phyloP scores from a whole-genome alignment of 2,888 invertebrate genomes.

The Phasia obesa region DNA sequence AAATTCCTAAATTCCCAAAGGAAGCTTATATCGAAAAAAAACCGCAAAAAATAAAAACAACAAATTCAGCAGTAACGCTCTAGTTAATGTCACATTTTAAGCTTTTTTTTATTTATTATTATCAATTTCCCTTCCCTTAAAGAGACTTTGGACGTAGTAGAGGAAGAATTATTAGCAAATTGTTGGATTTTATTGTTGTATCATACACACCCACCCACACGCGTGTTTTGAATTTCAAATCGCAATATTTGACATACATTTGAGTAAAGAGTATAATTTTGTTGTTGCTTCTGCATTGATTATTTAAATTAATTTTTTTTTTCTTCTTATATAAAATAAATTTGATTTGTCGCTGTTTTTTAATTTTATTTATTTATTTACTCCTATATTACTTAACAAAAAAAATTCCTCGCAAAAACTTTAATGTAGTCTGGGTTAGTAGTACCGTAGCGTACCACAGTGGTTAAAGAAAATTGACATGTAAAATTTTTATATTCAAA shows the following conservation, averaged over 20 bases:
- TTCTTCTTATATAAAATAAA: slow-evolving; percentile 39
- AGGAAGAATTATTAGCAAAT: slow-evolving; percentile 21
- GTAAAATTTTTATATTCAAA: too few species aligned
- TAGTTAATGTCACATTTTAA: slow-evolving; percentile 52
- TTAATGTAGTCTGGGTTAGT: slow-evolving; percentile 10
- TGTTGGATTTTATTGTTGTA: slow-evolving; percentile 6
- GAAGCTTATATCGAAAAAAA: slow-evolving; percentile 10
- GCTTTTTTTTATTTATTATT: slow-evolving; percentile 49
- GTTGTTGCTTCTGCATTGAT: slow-evolving; percentile 31
- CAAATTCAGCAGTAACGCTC: slow-evolving; percentile 55
- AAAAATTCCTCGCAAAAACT: slow-evolving; percentile 25
- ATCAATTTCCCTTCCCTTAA: slow-evolving; percentile 69
- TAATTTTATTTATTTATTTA: slow-evolving; percentile 41
- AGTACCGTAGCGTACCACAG: neutral
- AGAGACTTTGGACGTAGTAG: slow-evolving; percentile 13
- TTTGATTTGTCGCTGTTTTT: slow-evolving; percentile 37
- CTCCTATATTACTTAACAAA: slow-evolving; percentile 53
- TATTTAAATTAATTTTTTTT: slow-evolving; percentile 47
- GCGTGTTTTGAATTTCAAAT: slow-evolving; percentile 66
- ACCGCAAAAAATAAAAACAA: slow-evolving; percentile 33
- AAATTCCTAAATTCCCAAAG: neutral
- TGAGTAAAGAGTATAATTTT: slow-evolving; percentile 11
- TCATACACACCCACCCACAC: slow-evolving; percentile 59
- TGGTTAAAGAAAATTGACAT: neutral
- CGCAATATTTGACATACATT: slow-evolving; percentile 67